Base-by-base conservation (phyloP, 2,888 invertebrate species). In the Luperina testacea region DNA sequence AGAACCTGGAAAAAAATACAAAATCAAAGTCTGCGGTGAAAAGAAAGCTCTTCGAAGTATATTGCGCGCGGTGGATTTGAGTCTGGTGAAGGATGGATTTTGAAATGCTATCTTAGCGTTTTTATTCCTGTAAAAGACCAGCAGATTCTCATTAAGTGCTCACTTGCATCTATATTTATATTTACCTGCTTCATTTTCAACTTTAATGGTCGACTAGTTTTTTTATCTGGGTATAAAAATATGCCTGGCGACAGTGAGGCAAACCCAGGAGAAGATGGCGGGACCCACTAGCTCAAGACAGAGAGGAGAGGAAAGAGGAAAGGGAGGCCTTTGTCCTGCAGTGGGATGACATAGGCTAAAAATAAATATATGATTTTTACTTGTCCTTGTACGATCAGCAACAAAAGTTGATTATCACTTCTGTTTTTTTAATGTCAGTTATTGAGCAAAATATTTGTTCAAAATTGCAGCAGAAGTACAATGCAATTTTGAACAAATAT, bases 1-100 rank as follows among this genome's bases (percentile, higher is more conserved):
- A 94, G 94, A 93, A 93, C 87, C 90, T 81, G 89, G 85, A 92
- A 93, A 93, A 84, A 93, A 94, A 90, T 89, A 90, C 89, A 90
- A 92, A 93, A 92, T 92, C 91, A 92, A 92, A 92, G 92, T 91
- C 90, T 90, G 90, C 83, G 87, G 80, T 87, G 87, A 90, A 90
- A 91, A 88, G 91, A 90, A 89, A 90, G 87, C 87, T 88, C 91
- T 89, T 88, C 81, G 89, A 88, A 90, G 89, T 87, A 87, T 89
- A 89, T 90, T 89, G 85, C 90, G 79, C 80, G 82, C 72, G 81
- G 81, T 72, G 79, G 72, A 87, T 86, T 89, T 84, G 82, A 87
- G 83, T 79, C 79, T 83, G 83, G 80, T 81, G 70, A 65, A 57
- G 57, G 75, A 79, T 75, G 82, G 68, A 78, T 77, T 83, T 78